Conservation (phyloP, 2,797 vertebrate genomes). For the Rhynchonycteris naso region DNA sequence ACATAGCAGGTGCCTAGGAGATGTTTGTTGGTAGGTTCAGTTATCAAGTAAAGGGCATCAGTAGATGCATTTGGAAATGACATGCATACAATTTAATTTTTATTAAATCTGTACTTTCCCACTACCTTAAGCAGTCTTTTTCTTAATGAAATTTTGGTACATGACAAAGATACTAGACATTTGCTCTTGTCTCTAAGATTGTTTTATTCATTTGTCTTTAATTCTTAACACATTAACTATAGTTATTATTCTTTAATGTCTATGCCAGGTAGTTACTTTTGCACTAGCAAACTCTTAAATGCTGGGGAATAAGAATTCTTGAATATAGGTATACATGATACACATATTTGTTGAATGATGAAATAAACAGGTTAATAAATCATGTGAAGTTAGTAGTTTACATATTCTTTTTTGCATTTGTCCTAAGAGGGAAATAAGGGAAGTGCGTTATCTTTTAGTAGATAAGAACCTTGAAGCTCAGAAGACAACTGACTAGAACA, state of each 20-base stretch:
- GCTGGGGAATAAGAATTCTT: not conserved
- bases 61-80: not conserved
- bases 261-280: not conserved
- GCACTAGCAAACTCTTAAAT: not conserved
- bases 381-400: not conserved
- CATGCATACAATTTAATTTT: not conserved
- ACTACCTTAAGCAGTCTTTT: not conserved
- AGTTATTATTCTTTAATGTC: not conserved
- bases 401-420: not conserved
- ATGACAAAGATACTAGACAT: not conserved
- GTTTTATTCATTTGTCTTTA: constrained; percentile 1
- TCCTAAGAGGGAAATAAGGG: not conserved
- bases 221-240: not conserved
- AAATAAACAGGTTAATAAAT: not conserved
- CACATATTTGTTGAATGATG: not conserved
- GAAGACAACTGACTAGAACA: not conserved
- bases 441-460: not conserved
- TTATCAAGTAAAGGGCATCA: not conserved
- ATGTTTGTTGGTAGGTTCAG: not conserved
- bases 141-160: not conserved
- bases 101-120: not conserved
- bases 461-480: not conserved
- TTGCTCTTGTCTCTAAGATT: not conserved
- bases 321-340: not conserved
- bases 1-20: not conserved